Percentiles rank a stretch among this genome's conserved stretches.
These are phyloP conservation scores for Cheilinus undulatus DNA, from an alignment of 2,113 vertebrate genomes.

Conservation along the genomic window DNA sequence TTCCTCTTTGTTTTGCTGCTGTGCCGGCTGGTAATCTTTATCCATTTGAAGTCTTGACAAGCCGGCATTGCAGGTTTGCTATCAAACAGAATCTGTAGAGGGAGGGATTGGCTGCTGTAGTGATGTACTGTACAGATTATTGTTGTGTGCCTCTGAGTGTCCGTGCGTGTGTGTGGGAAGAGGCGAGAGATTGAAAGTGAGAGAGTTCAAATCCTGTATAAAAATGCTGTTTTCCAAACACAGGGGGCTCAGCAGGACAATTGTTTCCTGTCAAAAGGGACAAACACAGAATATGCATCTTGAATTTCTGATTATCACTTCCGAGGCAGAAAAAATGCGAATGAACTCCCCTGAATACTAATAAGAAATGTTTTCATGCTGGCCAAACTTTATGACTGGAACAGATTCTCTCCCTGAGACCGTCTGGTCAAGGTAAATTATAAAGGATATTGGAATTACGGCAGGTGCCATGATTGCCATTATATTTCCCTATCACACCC, in stretches of 20 bases:
- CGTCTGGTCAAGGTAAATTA: constrained; percentile 66
- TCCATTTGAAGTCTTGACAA: constrained; percentile 45
- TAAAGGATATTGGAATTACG: constrained; percentile 62
- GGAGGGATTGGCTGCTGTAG: constrained; percentile 18
- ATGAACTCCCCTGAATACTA: constrained; percentile 53
- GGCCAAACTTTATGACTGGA: constrained; percentile 49
- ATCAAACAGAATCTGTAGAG: constrained; percentile 27
- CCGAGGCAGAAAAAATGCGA: constrained; percentile 20
- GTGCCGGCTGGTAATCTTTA: constrained; percentile 43
- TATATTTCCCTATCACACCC: constrained; percentile 32
- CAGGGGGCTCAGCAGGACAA: constrained; percentile 53
- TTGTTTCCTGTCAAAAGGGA: constrained; percentile 58
- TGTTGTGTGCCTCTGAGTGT: background rate
- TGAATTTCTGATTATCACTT: constrained; percentile 65
- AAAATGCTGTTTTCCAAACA: constrained; percentile 48
- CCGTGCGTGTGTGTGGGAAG: background rate
- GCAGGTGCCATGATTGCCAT: constrained; percentile 51
- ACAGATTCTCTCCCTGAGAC: constrained; percentile 53
- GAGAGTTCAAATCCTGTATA: constrained; percentile 44
- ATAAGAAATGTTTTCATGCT: constrained; percentile 59
- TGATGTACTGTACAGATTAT: constrained; percentile 35
- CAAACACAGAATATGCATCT: constrained; percentile 56
- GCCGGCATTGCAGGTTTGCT: constrained; percentile 15
- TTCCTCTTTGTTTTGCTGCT: constrained; percentile 35
- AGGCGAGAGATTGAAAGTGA: constrained; percentile 53